Base-by-base conservation (phyloP, 2,797 vertebrate species). In the Sebastes aleutianus region DNA sequence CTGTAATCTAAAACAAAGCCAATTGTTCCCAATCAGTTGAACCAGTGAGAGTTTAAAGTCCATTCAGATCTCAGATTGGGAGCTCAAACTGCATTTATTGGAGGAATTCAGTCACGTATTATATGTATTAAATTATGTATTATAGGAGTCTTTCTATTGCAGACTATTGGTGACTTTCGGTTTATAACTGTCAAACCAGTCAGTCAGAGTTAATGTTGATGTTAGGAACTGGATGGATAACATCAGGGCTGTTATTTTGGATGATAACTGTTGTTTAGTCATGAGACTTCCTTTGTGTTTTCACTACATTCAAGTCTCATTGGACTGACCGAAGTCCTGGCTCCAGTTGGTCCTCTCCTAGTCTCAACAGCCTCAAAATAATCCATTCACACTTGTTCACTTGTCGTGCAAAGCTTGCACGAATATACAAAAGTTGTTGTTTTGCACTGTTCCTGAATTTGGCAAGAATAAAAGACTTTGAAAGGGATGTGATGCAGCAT, bases 341-440 rank as follows among this genome's bases (percentile, higher is more conserved):
- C 89, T 88, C 91, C 92, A 89, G 82, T 81, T 78, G 77, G 50
- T 76, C 71, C 66, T 68, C 6, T 86, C 62, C 73, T 18, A 86
- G 88, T 89, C 92, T 90, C 77, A 93, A 91, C 91, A 90, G 61
- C 58, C 83, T 78, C 59, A 83, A 70, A 90, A 88, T 85, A 88
- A 85, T 82, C 72, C 81, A 77, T 90, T 93, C 85, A 83, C 57
- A 16, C 43, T 70, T 3, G 1, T 9, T 56, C 27, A 2, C 8
- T 78, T 78, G 50, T 50, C 39, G n/a, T 79, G 70, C 69, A 86
- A 86, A 80, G 43, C 59, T 10, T 16, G 14, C 32, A 58, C 22
- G 7, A 70, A 78, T 27, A 7, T 4, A 80, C 79, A 89, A 83
- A 86, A 67, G 67, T 47, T 78, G 53, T 85, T 88, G 85, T 85